A percentile compares a stretch with the other conserved stretches of the same genome.
Evolutionary conservation across 1,140 invertebrate species (phyloP).

Genomic region (Bombus waltoni): DNA sequence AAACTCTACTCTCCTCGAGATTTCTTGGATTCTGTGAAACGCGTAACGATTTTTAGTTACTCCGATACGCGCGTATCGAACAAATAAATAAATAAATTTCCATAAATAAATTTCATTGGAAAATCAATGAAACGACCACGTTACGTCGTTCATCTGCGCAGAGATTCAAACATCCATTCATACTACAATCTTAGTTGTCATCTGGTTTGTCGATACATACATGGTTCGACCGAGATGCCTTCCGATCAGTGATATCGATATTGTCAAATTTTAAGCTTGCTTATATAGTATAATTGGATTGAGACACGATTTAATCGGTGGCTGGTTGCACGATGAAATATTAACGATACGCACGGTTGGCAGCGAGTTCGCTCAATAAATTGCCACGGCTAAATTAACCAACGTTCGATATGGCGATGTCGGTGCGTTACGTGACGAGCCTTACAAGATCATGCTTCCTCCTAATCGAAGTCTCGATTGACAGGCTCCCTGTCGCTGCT

Average conservation of each 20-base stretch:
- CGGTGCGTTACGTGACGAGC: conserved; percentile 34
- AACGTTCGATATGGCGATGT: conserved; percentile 36
- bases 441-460: conserved; percentile 32
- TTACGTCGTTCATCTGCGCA: no score
- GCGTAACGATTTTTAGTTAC: neutral
- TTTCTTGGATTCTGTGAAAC: no score
- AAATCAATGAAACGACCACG: no score
- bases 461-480: conserved; percentile 20
- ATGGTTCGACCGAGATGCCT: neutral
- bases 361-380: conserved; percentile 19
- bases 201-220: neutral
- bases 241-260: neutral
- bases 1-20: no score
- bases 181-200: neutral
- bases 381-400: conserved; percentile 41
- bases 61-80: no score
- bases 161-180: neutral
- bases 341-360: conserved; percentile 18
- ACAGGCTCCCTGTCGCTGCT: neutral
- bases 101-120: no score
- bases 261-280: neutral
- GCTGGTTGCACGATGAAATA: conserved; percentile 34
- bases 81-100: no score
- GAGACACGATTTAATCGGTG: conserved; percentile 1
- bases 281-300: neutral